Conservation (phyloP, 2,888 invertebrate species). For the Luffia ferchaultella region DNA sequence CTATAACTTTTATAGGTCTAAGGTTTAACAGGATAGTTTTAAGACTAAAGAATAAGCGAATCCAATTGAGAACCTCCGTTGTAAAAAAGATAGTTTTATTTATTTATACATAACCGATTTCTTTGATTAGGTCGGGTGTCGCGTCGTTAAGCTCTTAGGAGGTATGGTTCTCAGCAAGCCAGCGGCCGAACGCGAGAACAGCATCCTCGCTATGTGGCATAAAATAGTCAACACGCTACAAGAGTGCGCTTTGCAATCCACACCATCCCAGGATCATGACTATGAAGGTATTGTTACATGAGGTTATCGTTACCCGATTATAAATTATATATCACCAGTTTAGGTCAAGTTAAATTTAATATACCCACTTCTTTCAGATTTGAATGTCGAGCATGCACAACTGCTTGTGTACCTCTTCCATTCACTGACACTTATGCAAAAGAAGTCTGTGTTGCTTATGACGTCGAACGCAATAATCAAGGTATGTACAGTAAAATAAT, state of each 20-base stretch:
- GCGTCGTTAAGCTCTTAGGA: conserved; percentile 74
- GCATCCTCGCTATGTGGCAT: conserved; percentile 92
- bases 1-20: no score
- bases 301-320: no score
- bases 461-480: conserved; percentile 75
- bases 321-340: no score
- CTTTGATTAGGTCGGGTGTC: conserved; percentile 78
- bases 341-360: no score
- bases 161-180: conserved; percentile 84
- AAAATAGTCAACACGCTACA: conserved; percentile 88
- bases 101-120: conserved; percentile 75
- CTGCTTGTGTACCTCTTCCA: conserved; percentile 93
- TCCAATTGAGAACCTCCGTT: no score
- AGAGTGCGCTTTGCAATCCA: conserved; percentile 79
- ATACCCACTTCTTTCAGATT: conserved; percentile 66
- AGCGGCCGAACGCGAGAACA: conserved; percentile 87
- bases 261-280: conserved; percentile 71
- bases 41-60: no score
- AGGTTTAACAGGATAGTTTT: no score
- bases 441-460: conserved; percentile 89
- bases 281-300: conserved; percentile 68
- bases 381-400: conserved; percentile 96
- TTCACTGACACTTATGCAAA: conserved; percentile 94
- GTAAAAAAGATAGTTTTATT: conserved; percentile 47
- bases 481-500: no score